Evolutionary conservation across 2,888 invertebrate species (phyloP).

Genomic region (Phymatocera aterrima): DNA sequence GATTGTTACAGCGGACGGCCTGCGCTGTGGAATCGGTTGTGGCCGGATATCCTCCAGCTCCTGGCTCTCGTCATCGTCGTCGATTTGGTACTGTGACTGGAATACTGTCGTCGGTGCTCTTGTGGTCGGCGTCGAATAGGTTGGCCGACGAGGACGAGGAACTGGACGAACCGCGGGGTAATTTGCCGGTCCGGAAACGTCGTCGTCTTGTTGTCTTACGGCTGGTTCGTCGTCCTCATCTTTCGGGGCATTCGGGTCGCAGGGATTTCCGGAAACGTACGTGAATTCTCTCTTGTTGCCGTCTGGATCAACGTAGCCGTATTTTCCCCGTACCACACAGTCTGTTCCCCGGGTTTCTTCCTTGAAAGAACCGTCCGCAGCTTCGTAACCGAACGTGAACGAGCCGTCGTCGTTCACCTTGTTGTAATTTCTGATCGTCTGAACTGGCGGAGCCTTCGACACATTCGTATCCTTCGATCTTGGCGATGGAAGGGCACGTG

Average conservation of each 20-base stretch:
- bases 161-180: slow-evolving; percentile 78
- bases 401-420: slow-evolving; percentile 92
- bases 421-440: slow-evolving; percentile 89
- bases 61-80: slow-evolving; percentile 76
- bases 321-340: slow-evolving; percentile 91
- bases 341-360: slow-evolving; percentile 90
- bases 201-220: slow-evolving; percentile 78
- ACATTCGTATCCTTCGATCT: slow-evolving; percentile 77
- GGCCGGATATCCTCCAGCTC: slow-evolving; percentile 77
- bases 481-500: slow-evolving; percentile 71
- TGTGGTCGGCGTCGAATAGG: slow-evolving; percentile 73
- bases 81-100: slow-evolving; percentile 81
- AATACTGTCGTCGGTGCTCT: slow-evolving; percentile 82
- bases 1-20: slow-evolving; percentile 70
- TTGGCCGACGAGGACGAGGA: slow-evolving; percentile 73
- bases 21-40: slow-evolving; percentile 76
- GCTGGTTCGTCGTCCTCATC: slow-evolving; percentile 79
- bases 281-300: slow-evolving; percentile 91
- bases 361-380: slow-evolving; percentile 90
- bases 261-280: slow-evolving; percentile 91
- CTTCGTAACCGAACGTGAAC: slow-evolving; percentile 90
- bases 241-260: slow-evolving; percentile 89
- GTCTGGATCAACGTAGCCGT: slow-evolving; percentile 91
- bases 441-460: slow-evolving; percentile 84
- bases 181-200: slow-evolving; percentile 79